Percentiles rank a stretch among this genome's conserved stretches.
Evolutionary conservation across 2,113 vertebrate species (phyloP).

Genomic region (Megaceryle maxima): DNA sequence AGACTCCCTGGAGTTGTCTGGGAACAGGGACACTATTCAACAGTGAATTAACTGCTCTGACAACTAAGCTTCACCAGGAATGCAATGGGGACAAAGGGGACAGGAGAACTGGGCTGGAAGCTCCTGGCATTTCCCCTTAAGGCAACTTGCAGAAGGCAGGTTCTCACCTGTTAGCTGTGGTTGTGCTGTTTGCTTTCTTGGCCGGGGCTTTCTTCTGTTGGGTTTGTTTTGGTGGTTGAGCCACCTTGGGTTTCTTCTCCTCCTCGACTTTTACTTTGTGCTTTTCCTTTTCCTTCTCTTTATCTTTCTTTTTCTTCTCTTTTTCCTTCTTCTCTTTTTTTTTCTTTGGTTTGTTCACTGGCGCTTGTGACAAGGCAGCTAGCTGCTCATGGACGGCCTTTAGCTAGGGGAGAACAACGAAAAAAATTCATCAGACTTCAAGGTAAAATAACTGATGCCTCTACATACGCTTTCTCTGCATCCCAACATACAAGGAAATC

Average conservation of each 20-base stretch:
- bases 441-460: neutral
- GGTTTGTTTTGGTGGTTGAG: constrained; percentile 81
- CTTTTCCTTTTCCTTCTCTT: constrained; percentile 81
- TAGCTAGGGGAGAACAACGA: constrained; percentile 69
- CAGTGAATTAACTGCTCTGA: neutral
- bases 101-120: neutral
- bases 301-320: constrained; percentile 82
- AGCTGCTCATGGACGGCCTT: constrained; percentile 90
- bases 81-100: neutral
- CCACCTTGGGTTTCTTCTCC: constrained; percentile 86
- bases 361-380: constrained; percentile 86
- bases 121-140: neutral
- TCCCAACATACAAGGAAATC: neutral
- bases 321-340: constrained; percentile 92
- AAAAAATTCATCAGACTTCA: neutral
- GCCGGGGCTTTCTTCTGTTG: constrained; percentile 88
- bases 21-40: neutral
- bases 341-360: constrained; percentile 90
- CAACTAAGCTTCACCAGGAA: neutral
- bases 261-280: constrained; percentile 83
- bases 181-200: constrained; percentile 89
- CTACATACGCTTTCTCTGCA: neutral
- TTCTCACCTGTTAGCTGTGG: constrained; percentile 71
- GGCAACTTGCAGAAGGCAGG: neutral
- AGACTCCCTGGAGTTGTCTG: neutral